Evolutionary conservation across 64 coral and sea anemone genomes (phyloP), one percentile per base, ranked within the genome.

Genomic region (Montipora cactus): DNA sequence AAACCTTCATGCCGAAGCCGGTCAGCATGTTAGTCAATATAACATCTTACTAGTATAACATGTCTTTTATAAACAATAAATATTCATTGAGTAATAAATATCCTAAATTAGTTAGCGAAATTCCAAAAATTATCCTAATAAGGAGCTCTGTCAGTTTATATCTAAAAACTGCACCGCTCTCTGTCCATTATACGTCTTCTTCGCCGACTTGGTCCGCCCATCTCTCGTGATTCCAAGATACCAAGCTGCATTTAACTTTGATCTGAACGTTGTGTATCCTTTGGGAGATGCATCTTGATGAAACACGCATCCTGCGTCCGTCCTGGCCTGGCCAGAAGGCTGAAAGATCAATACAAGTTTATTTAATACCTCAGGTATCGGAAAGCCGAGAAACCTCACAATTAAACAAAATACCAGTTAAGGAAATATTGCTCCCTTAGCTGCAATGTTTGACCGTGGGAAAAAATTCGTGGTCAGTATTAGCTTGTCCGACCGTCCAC

Each of bases 11-110:
- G 5, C 47, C 3, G 7, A 28, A 14, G n/a, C 47, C 18, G 7
- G 14, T 4, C 62, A 71, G 19, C 66, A 11, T 49, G n/a, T 49
- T 86, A 82, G 18, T 66, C 15, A 12, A 82, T 82, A 82, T 82
- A 16, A 19, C 22, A 7, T 80, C 78, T 58, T 21, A 5, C 13
- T 18, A 61, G 23, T 67, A 82, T 44, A 64, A 82, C 28, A 23
- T 64, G 5, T 23, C 58, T 66, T 82, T 82, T 72, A 19, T 86
- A 86, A 72, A 86, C 47, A 86, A 67, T 85, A 85, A 85, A 85
- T 86, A 70, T 71, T 49, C 15, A 20, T 22, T 71, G 5, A 18
- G 18, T 18, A 72, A 86, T 86, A 86, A 85, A 85, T 86, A 86
- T 21, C 50, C 68, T 72, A 71, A 72, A 86, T 23, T 70, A 86